These are phyloP conservation scores for Epinephelus coioides DNA, from an alignment of 2,797 vertebrate species.

Conservation along the genomic window DNA sequence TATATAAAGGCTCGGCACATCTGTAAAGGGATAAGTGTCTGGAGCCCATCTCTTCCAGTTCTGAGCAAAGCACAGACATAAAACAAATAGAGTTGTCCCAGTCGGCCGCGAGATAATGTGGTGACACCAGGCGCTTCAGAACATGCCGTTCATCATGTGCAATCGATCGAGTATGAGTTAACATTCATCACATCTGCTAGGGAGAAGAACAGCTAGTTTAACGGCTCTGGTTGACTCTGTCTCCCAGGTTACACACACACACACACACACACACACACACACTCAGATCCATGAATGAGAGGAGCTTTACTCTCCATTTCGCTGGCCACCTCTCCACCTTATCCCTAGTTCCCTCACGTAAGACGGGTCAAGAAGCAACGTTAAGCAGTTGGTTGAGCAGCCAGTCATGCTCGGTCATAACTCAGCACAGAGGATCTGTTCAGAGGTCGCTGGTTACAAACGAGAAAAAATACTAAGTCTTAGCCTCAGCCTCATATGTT, in stretches of 20 bases:
- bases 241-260: constrained; percentile 37
- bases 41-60: constrained; percentile 58
- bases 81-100: constrained; percentile 67
- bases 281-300: constrained; percentile 34
- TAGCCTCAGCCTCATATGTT: constrained; percentile 44
- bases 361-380: constrained; percentile 53
- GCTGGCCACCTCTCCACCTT: constrained; percentile 7
- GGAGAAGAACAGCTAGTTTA: constrained; percentile 49
- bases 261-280: constrained; percentile 26
- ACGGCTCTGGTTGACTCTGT: constrained; percentile 25
- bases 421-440: constrained; percentile 50
- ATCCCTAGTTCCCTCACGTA: constrained; percentile 52
- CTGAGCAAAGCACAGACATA: constrained; percentile 56
- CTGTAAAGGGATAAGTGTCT: constrained; percentile 41
- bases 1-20: constrained; percentile 43
- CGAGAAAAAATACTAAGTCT: constrained; percentile 47
- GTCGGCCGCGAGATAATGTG: constrained; percentile 52
- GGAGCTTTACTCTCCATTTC: constrained; percentile 36
- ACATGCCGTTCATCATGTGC: constrained; percentile 67
- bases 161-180: constrained; percentile 71
- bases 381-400: constrained; percentile 54
- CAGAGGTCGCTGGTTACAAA: constrained; percentile 50
- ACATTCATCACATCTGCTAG: constrained; percentile 75
- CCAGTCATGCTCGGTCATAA: constrained; percentile 56
- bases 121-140: constrained; percentile 61